Evolutionary conservation across 1,140 invertebrate genomes (phyloP).

Genomic region (Bombus pascuorum): DNA sequence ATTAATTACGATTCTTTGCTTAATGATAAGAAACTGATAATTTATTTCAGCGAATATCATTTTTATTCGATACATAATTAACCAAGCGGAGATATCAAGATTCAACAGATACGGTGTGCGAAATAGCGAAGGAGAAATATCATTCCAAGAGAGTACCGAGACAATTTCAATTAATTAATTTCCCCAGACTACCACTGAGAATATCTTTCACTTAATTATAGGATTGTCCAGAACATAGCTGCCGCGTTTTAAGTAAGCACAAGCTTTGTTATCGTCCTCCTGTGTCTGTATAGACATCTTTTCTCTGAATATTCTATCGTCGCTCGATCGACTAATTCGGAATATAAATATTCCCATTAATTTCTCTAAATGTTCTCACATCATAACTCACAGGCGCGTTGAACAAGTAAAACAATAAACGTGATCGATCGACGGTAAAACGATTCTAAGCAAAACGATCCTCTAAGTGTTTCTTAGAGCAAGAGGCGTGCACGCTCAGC

Average conservation of each 20-base stretch:
- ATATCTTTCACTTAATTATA: neutral
- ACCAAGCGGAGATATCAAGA: neutral
- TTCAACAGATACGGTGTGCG: neutral
- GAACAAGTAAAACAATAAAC: neutral
- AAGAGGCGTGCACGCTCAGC: neutral
- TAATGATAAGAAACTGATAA: neutral
- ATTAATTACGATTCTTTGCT: neutral
- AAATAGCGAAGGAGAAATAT: neutral
- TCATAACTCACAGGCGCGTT: neutral
- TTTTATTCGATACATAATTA: no score
- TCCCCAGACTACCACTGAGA: neutral
- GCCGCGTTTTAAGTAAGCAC: neutral
- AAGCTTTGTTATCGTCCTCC: neutral
- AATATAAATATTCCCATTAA: neutral
- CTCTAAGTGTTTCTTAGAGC: neutral
- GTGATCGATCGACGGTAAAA: neutral
- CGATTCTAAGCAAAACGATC: neutral
- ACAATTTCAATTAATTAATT: conserved; percentile 15
- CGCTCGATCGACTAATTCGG: neutral
- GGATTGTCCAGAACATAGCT: neutral
- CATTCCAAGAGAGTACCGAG: neutral
- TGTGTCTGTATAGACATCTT: no score
- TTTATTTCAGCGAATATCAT: neutral
- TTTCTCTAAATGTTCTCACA: neutral
- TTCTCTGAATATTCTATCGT: neutral